These are phyloP conservation scores for Sericinus montela DNA, from an alignment of 2,888 invertebrate species.

Conservation along the genomic window DNA sequence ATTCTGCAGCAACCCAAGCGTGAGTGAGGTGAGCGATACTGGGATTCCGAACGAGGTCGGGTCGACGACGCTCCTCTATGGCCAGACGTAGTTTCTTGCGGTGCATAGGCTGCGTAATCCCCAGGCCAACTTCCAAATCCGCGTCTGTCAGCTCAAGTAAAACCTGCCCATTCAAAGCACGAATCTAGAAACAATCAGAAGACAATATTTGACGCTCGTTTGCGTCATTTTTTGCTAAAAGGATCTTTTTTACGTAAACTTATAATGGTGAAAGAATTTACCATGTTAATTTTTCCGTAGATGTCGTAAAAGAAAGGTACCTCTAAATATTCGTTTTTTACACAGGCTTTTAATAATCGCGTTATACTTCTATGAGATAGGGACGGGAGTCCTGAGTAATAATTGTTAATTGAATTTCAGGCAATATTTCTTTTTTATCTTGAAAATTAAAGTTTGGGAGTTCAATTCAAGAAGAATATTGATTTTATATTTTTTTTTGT, in stretches of 20 bases:
- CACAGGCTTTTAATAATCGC: too few relatives aligned
- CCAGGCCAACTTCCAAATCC: slow-evolving; percentile 93
- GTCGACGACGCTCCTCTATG: slow-evolving; percentile 94
- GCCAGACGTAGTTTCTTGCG: slow-evolving; percentile 94
- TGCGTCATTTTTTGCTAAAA: slow-evolving; percentile 49
- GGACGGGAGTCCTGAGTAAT: too few relatives aligned
- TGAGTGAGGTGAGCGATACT: slow-evolving; percentile 92
- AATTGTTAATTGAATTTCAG: too few relatives aligned
- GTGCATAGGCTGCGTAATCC: slow-evolving; percentile 95
- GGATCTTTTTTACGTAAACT: slow-evolving; percentile 5
- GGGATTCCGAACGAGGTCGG: slow-evolving; percentile 91
- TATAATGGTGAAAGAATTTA: too few relatives aligned
- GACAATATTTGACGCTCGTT: slow-evolving; percentile 78
- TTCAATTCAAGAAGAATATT: too few relatives aligned
- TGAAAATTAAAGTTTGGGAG: too few relatives aligned
- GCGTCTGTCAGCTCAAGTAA: slow-evolving; percentile 94
- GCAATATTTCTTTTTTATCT: too few relatives aligned
- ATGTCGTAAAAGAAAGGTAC: too few relatives aligned
- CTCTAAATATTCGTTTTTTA: too few relatives aligned
- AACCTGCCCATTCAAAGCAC: slow-evolving; percentile 87
- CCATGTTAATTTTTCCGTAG: too few relatives aligned
- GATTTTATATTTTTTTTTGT: too few relatives aligned
- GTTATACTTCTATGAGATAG: too few relatives aligned
- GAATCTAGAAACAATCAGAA: slow-evolving; percentile 83
- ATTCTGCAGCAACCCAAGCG: slow-evolving; percentile 96